Evolutionary conservation across 2,797 vertebrate genomes (phyloP).

Genomic region (Strix occidentalis): DNA sequence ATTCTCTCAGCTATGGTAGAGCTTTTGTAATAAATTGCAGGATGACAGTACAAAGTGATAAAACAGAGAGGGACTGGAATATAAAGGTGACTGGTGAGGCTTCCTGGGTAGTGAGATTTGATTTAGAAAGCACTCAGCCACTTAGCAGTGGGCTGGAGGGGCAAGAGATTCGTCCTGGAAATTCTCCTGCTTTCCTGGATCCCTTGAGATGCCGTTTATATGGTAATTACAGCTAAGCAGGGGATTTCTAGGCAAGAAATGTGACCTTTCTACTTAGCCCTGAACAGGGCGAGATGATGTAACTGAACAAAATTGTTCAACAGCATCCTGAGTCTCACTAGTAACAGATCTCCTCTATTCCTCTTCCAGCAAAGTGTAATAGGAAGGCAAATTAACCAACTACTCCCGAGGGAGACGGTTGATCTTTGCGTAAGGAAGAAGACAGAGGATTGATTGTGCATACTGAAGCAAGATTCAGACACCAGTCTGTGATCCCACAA

Average conservation of each 20-base stretch:
- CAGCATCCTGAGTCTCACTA: not conserved
- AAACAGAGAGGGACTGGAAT: conserved; percentile 16
- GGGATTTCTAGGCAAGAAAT: conserved; percentile 45
- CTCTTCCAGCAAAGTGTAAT: not conserved
- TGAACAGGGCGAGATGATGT: not conserved
- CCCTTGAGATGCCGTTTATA: conserved; percentile 25
- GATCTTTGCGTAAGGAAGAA: not conserved
- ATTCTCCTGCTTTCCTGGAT: not conserved
- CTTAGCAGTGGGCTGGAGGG: not conserved
- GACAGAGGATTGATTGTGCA: not conserved
- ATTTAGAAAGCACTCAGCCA: not conserved
- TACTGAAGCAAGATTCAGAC: too few species aligned
- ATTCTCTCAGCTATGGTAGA: not conserved
- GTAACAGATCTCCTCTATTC: not conserved
- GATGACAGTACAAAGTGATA: conserved; percentile 31
- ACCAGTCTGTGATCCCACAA: too few species aligned
- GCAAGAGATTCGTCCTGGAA: not conserved
- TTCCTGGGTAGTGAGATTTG: not conserved
- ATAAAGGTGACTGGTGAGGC: not conserved
- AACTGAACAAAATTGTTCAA: not conserved
- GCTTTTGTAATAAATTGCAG: conserved; percentile 29
- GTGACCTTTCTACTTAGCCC: conserved; percentile 52
- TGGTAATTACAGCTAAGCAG: conserved; percentile 55
- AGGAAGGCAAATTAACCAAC: not conserved
- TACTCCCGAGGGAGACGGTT: not conserved